Percentiles rank a stretch among this genome's conserved stretches.
Evolutionary conservation across 2,113 vertebrate species (phyloP).

Genomic region (Thamnophis sirtalis): DNA sequence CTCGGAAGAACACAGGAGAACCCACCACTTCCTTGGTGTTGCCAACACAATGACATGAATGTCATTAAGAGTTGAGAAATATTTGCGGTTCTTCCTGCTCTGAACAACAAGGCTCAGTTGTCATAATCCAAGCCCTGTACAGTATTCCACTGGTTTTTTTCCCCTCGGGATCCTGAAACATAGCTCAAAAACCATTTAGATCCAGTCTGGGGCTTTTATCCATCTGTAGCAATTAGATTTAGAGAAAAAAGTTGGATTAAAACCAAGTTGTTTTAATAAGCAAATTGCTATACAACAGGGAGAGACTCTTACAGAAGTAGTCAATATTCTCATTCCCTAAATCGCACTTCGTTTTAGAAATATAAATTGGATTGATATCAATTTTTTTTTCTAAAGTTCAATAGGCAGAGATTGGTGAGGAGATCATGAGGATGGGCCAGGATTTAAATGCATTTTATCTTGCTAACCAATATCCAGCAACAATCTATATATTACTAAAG

Average conservation of each 20-base stretch:
- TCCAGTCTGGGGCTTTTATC: background rate
- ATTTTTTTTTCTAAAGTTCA: background rate
- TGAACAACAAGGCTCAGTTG: background rate
- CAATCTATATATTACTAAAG: background rate
- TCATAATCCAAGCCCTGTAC: background rate
- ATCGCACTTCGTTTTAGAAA: background rate
- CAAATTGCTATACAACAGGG: background rate
- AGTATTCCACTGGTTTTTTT: background rate
- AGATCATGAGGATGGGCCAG: background rate
- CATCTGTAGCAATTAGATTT: background rate
- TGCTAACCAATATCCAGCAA: background rate
- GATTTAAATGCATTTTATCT: background rate
- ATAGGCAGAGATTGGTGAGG: background rate
- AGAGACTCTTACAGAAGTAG: background rate
- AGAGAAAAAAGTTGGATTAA: background rate
- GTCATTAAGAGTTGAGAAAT: background rate
- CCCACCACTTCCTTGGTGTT: background rate
- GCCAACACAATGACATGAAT: background rate
- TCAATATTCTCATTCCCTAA: background rate
- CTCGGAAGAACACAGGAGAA: background rate
- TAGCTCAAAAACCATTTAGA: background rate
- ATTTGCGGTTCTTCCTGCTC: background rate
- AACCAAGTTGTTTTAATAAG: background rate
- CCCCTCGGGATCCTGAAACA: background rate
- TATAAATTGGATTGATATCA: background rate